Conservation (phyloP, 2,888 invertebrate species). For the Geophilus truncorum region DNA sequence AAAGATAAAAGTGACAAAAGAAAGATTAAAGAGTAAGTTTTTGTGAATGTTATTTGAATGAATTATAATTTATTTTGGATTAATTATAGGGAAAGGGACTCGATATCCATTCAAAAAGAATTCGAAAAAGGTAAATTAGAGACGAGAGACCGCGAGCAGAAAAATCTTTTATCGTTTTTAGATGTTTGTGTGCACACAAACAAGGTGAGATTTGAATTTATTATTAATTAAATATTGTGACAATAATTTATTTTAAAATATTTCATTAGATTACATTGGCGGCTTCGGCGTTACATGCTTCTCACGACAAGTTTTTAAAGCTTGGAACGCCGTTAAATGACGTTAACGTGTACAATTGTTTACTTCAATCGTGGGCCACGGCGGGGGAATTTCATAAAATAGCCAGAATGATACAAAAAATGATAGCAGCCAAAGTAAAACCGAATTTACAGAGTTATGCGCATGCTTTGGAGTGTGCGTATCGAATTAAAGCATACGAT, state of each 20-base stretch:
- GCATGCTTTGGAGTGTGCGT: neutral
- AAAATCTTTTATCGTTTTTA: neutral
- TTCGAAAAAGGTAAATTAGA: neutral
- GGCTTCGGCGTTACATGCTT: neutral
- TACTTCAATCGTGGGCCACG: neutral
- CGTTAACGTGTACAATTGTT: neutral
- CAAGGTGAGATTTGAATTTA: neutral
- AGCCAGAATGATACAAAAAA: neutral
- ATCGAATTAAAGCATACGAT: too few relatives aligned
- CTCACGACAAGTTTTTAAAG: neutral
- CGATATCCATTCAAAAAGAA: too few relatives aligned
- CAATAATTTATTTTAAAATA: neutral
- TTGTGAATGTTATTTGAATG: too few relatives aligned
- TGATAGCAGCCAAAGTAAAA: neutral
- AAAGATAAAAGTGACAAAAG: too few relatives aligned
- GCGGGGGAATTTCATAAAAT: neutral
- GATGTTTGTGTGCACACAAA: neutral
- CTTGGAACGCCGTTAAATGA: neutral
- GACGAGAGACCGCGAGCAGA: neutral
- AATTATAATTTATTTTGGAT: too few relatives aligned
- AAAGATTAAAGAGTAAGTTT: too few relatives aligned
- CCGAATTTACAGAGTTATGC: constrained; percentile 18
- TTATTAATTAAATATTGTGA: neutral
- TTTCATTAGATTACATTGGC: neutral
- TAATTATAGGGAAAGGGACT: too few relatives aligned